Evolutionary conservation across 2,797 vertebrate genomes (phyloP), one percentile per base, ranked within the genome.

Genomic region (Ammospiza maritima): DNA sequence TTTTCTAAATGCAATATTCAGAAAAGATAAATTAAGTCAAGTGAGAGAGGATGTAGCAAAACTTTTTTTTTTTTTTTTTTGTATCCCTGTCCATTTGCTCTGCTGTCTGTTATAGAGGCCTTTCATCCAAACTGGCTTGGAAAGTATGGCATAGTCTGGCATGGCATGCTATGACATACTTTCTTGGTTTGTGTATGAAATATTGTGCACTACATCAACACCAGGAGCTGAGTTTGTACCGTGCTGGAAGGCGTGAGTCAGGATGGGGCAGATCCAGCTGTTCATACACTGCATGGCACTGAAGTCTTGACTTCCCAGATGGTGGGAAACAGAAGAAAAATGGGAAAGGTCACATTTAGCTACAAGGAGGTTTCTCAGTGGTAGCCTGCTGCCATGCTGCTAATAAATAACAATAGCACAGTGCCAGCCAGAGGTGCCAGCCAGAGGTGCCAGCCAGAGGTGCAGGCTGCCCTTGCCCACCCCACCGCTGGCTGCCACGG

Each of bases 401-500:
- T 83, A 50, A 54, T 77, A 65, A 83, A 45, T 29, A 58, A 11
- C 42, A 65, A 2, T 0, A 58, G 15, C 29, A 9, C 6, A 0
- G 66, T 57, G 70, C 75, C n/a, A 40, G 26, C 15, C 62, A 22
- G 57, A 51, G 36, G 66, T 57, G 70, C 75, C n/a, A 40, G 26
- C 15, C 62, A 22, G 57, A 50, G 47, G 34, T 29, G 65, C 56
- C 56, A 26, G 34, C 56, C 16, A 72, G 70, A 56, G 47, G 30
- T 6, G 4, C 0, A 1, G 60, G 48, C 65, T 80, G n/a, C 23
- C 71, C 50, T 83, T 77, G 29, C 58, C 53, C 74, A 16, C 19
- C 54, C 83, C 25, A 4, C 19, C 21, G 1, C 10, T 17, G 15
- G 2, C 32, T 20, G 2, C 65, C 44, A 5, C 0, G 1, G 27